Percentiles rank a stretch among this genome's conserved stretches.
Evolutionary conservation across 2,797 vertebrate species (phyloP).

Genomic region (Chaetophractus vellerosus): DNA sequence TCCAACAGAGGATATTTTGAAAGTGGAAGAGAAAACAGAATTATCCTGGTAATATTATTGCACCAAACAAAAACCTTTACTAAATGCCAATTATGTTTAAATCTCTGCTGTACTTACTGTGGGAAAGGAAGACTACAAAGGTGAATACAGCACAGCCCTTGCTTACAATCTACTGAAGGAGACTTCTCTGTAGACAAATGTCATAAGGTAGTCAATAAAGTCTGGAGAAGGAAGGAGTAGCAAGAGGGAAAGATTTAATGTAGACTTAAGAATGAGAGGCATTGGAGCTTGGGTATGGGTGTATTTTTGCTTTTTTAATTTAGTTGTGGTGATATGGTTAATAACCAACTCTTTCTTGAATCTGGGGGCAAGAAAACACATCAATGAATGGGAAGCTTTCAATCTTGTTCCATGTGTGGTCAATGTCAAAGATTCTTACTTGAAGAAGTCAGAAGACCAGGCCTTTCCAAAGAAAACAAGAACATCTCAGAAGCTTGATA

Average conservation of each 20-base stretch:
- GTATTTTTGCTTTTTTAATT: neutral
- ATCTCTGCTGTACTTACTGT: neutral
- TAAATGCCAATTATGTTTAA: slow-evolving; percentile 15
- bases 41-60: slow-evolving; percentile 1
- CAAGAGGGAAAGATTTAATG: neutral
- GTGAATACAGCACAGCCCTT: neutral
- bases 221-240: neutral
- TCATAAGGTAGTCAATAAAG: neutral
- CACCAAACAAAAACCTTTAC: neutral
- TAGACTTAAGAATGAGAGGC: neutral
- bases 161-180: neutral
- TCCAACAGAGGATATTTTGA: neutral
- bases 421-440: neutral
- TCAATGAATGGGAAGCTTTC: neutral
- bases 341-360: neutral
- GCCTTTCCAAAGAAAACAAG: neutral
- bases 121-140: neutral
- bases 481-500: neutral
- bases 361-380: neutral
- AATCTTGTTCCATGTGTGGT: neutral
- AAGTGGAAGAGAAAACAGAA: neutral
- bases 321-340: neutral
- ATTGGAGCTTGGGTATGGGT: neutral
- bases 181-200: neutral
- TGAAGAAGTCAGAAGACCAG: neutral